These are phyloP conservation scores for Caenorhabditis sp. DNA, from an alignment of 2,888 invertebrate species.

Conservation along the genomic window DNA sequence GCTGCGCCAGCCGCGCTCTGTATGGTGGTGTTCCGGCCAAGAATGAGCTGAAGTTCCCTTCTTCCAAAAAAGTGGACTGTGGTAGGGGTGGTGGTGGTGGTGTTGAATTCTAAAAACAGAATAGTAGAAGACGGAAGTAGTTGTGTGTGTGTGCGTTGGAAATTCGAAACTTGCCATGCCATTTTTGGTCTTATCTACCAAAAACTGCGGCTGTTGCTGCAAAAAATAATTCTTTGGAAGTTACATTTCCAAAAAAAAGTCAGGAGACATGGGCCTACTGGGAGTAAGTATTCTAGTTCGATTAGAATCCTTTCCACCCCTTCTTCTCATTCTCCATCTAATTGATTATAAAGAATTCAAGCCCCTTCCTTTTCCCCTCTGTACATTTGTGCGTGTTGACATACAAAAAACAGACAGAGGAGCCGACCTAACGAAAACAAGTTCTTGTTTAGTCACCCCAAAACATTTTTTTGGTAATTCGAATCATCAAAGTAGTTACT, in stretches of 20 bases:
- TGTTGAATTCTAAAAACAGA: constrained; percentile 13
- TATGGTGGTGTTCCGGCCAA: background rate
- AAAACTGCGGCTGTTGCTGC: background rate
- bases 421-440: constrained; percentile 39
- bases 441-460: constrained; percentile 3
- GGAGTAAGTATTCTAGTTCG: constrained; percentile 12
- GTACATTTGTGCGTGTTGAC: constrained; percentile 23
- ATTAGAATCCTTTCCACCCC: constrained; percentile 13
- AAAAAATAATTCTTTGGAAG: background rate
- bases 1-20: background rate
- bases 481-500: constrained; percentile 20
- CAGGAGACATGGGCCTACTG: background rate
- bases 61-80: background rate
- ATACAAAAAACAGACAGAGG: background rate
- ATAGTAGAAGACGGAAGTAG: background rate
- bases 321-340: background rate
- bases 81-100: too few relatives aligned
- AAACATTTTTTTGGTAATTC: constrained; percentile 25
- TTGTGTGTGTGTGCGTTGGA: background rate
- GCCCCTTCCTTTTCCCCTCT: background rate
- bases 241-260: too few relatives aligned
- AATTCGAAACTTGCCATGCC: constrained; percentile 2
- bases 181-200: background rate
- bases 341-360: constrained; percentile 46
- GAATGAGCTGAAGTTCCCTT: constrained; percentile 12